A percentile compares a stretch with the other conserved stretches of the same genome.
These are phyloP conservation scores for Dione juno DNA, from an alignment of 2,888 invertebrate genomes.

Conservation along the genomic window DNA sequence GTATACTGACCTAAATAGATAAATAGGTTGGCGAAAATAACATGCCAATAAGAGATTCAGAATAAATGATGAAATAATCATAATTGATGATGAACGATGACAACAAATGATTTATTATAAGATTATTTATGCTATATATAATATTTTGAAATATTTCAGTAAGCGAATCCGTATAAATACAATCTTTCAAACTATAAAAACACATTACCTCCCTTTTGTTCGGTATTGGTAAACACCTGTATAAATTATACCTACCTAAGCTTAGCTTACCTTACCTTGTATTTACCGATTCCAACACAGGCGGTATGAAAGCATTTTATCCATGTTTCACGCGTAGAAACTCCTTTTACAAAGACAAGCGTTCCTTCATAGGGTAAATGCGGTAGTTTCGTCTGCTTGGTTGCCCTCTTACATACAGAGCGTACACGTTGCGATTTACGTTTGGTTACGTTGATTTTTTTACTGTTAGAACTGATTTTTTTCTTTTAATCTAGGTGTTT, in stretches of 20 bases:
- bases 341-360: constrained; percentile 22
- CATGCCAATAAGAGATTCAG: no score
- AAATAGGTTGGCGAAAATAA: no score
- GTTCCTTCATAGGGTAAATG: constrained; percentile 18
- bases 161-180: no score
- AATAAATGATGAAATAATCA: no score
- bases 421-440: constrained; percentile 3
- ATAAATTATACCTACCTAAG: neutral
- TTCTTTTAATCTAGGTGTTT: neutral
- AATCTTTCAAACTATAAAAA: neutral
- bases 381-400: constrained; percentile 17
- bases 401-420: constrained; percentile 32
- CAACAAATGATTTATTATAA: no score
- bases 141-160: no score
- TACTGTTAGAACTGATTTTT: neutral
- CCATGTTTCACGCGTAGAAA: constrained; percentile 27
- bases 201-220: neutral
- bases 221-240: neutral
- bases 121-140: neutral
- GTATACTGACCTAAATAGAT: no score
- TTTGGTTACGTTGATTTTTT: neutral
- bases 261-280: neutral
- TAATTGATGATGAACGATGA: no score
- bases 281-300: constrained; percentile 11
- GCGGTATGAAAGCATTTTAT: constrained; percentile 28